Base-by-base conservation (phyloP, 2,797 vertebrate genomes). In the Eremophila alpestris region DNA sequence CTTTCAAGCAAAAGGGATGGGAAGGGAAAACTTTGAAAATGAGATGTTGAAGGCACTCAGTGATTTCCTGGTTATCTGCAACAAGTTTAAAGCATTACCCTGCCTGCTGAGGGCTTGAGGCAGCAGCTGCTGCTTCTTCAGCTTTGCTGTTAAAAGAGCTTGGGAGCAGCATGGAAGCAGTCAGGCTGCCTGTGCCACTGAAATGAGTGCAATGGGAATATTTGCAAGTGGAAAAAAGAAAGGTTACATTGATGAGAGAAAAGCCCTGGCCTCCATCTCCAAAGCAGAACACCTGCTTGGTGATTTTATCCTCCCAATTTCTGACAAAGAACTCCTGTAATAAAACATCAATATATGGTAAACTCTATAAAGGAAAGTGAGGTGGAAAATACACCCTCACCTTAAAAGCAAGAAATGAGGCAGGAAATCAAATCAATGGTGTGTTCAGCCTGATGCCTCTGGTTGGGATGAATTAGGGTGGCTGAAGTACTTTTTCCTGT, bases 361-460 rank as follows among this genome's bases (percentile, higher is more conserved):
- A 93, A 92, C 68, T 93, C 69, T 11, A 34, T 67, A 54, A 80
- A 77, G 93, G 71, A 93, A 91, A 77, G 15, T 48, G 38, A 94
- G 70, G 71, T 78, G 84, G 91, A 93, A 92, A 96, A 87, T 83
- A 83, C 30, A 19, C 69, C 71, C 87, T 93, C 78, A 91, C 82
- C 84, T 95, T 77, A 79, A 82, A 84, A 52, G 40, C 36, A 40
- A 45, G 63, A 90, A 92, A 95, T 19, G 64, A 92, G 83, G 87
- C 84, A 91, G 84, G 60, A 83, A 89, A 94, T 87, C 73, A 89
- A 90, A 87, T 51, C 82, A 89, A 70, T 60, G 45, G 32, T 45
- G 40, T 91, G 87, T 55, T 83, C 48, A 77, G 75, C 41, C 78
- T 1, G 1, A 34, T 3, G 4, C 48, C 56, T 80, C 75, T 63